Base-by-base conservation (phyloP, 1,140 invertebrate genomes). In the Aethina tumida region DNA sequence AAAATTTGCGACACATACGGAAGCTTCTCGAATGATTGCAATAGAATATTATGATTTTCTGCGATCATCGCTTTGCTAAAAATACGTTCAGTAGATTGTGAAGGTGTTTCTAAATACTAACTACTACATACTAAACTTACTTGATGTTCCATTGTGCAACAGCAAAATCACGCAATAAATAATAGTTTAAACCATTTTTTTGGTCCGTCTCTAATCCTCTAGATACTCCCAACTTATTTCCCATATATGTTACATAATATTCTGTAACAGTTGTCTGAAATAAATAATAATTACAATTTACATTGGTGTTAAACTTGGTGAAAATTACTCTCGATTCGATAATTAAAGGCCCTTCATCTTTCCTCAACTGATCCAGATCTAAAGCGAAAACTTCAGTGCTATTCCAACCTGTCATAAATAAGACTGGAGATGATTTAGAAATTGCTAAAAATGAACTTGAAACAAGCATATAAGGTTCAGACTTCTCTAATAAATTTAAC, bases 91-190 rank as follows among this genome's bases (percentile, higher is more conserved):
- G 32, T 19, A 31, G 15, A 15, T 21, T 34, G 65, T 65, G 66
- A 67, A 66, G 64, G 37, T 34, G 25, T 32, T 41, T 21, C 9
- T 30, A 20, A 25, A 21, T 2, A 25, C 10, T 30, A 32, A 26
- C 9, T 25, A 8, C n/a, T 4, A 5, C 8, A n/a, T 6, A 12
- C 27, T 27, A 43, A 24, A 35, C 41, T 39, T 50, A 62, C 60
- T 47, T 55, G 25, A 39, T 55, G 28, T 49, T 45, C 62, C 62
- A 64, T 29, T 58, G 47, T 5, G 63, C 50, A 9, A 59, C 41
- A 5, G 54, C 62, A 45, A 48, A 56, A 53, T 60, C 56, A 17
- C 56, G 43, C 0, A 45, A 42, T 18, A 64, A 36, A 43, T 56
- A 62, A 48, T 64, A 64, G 46, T 43, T 52, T 15, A 64, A 38